Evolutionary conservation across 2,797 vertebrate species (phyloP).

Genomic region (Hemitrygon akajei): DNA sequence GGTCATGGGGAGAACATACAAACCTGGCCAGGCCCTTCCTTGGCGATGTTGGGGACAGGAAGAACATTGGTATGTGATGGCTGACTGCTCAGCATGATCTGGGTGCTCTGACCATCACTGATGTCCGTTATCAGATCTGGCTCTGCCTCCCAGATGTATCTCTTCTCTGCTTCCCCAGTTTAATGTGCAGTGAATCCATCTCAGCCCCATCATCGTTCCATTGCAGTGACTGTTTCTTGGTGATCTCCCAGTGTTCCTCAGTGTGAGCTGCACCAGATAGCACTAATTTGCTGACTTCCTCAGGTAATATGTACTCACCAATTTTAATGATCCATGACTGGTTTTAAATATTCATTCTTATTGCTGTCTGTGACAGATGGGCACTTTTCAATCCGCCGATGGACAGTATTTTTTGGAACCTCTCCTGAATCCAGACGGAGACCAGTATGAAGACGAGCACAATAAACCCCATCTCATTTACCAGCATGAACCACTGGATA

Average conservation of each 20-base stretch:
- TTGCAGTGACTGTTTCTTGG: neutral
- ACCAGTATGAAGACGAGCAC: constrained; percentile 76
- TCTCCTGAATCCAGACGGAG: constrained; percentile 66
- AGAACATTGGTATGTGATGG: no score
- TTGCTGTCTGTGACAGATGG: constrained; percentile 63
- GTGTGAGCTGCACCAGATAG: neutral
- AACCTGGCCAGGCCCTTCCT: no score
- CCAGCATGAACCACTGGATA: constrained; percentile 64
- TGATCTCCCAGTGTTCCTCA: no score
- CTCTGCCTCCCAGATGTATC: no score
- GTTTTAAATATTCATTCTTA: constrained; percentile 20
- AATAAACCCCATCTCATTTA: constrained; percentile 94
- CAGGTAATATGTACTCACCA: neutral
- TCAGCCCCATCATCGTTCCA: neutral
- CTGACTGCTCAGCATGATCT: no score
- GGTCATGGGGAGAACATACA: no score
- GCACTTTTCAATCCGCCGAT: constrained; percentile 79
- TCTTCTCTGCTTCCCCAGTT: neutral
- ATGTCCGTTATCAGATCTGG: neutral
- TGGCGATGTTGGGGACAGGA: no score
- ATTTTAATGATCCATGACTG: neutral
- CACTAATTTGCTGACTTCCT: neutral
- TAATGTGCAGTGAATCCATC: neutral
- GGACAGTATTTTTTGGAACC: constrained; percentile 93
- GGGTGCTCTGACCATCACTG: neutral